A percentile compares a stretch with the other conserved stretches of the same genome.
Evolutionary conservation across 2,113 vertebrate species (phyloP).

Genomic region (Mola mola): DNA sequence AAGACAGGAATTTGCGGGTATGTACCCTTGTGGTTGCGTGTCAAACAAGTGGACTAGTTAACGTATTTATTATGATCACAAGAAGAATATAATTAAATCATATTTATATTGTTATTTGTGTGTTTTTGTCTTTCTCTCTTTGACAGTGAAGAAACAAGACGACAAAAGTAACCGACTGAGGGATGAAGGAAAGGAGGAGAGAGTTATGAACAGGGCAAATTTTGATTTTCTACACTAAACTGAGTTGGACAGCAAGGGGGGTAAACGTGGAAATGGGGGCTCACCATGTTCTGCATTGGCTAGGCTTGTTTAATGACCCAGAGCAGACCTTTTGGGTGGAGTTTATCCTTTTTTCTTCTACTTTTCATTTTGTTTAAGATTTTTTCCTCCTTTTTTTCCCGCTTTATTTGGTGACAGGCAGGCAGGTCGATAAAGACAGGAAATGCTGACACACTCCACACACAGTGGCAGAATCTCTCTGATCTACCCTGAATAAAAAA

Average conservation of each 20-base stretch:
- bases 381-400: not conserved
- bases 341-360: not conserved
- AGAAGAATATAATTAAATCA: too few relatives aligned
- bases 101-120: not conserved
- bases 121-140: conserved; percentile 25
- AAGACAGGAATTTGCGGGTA: too few relatives aligned
- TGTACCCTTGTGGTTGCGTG: too few relatives aligned
- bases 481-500: conserved; percentile 32
- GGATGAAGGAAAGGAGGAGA: conserved; percentile 59
- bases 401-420: not conserved
- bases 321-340: conserved; percentile 26
- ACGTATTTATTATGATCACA: too few relatives aligned
- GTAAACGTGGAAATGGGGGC: conserved; percentile 10
- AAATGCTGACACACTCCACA: conserved; percentile 3
- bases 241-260: conserved; percentile 12
- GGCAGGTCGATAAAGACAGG: not conserved
- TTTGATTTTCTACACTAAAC: conserved; percentile 33
- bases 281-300: conserved; percentile 2
- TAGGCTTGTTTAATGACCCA: conserved; percentile 48
- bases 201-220: conserved; percentile 43
- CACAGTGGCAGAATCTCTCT: conserved; percentile 29
- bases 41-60: too few relatives aligned
- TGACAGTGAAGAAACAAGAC: conserved; percentile 63
- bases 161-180: conserved; percentile 22
- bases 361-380: not conserved